Evolutionary conservation across 2,888 invertebrate genomes (phyloP).

Genomic region (Amblyteles armatorius): DNA sequence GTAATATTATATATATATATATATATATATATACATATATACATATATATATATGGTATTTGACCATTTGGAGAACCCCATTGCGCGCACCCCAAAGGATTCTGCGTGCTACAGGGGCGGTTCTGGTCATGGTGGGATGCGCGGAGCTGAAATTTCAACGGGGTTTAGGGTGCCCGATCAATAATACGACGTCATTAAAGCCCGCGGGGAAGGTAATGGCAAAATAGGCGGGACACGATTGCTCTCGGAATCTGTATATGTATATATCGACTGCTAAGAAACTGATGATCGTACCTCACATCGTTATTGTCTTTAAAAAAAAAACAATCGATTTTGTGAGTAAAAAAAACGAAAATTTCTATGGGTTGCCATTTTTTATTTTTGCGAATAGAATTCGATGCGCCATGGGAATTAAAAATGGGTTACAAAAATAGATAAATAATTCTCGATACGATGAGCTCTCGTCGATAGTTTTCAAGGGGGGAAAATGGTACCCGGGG

Average conservation of each 20-base stretch:
- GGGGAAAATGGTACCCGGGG: too few relatives aligned
- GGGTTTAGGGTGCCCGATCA: slow-evolving; percentile 76
- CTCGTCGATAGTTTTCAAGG: too few relatives aligned
- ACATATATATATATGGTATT: slow-evolving; percentile 6
- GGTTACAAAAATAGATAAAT: too few relatives aligned
- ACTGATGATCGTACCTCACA: background rate
- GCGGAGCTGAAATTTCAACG: slow-evolving; percentile 76
- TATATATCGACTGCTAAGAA: background rate
- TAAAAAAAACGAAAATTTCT: too few relatives aligned
- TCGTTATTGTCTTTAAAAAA: background rate
- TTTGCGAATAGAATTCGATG: too few relatives aligned
- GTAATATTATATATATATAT: slow-evolving; percentile 3
- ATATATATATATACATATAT: too few relatives aligned
- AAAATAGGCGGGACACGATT: slow-evolving; percentile 67
- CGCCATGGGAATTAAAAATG: too few relatives aligned
- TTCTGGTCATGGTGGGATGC: slow-evolving; percentile 59
- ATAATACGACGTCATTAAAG: slow-evolving; percentile 78
- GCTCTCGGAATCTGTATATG: background rate
- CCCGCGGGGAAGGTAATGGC: slow-evolving; percentile 71
- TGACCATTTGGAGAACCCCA: slow-evolving; percentile 55
- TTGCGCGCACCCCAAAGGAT: slow-evolving; percentile 39
- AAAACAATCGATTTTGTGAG: too few relatives aligned
- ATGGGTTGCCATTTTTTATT: too few relatives aligned
- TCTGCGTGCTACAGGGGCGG: slow-evolving; percentile 10
- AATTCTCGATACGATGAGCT: too few relatives aligned